Evolutionary conservation across 2,888 invertebrate species (phyloP).

Genomic region (Tetrapedia diversipes): DNA sequence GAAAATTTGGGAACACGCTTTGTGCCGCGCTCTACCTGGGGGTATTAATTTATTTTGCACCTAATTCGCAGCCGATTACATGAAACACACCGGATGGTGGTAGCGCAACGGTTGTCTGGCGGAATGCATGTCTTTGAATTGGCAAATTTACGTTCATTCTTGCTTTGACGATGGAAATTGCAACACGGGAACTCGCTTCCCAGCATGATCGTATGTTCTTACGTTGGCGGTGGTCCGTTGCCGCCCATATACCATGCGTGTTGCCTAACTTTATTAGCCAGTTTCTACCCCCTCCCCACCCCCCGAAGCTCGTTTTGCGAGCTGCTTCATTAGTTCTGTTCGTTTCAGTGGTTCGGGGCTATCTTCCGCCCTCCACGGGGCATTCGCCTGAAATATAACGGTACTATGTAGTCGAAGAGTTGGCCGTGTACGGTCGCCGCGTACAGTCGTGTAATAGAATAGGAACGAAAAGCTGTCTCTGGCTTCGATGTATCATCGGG

Average conservation of each 20-base stretch:
- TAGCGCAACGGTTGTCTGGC: no score
- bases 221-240: neutral
- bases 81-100: no score
- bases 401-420: slow-evolving; percentile 28
- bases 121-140: slow-evolving; percentile 9
- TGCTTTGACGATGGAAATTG: slow-evolving; percentile 44
- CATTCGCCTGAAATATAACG: slow-evolving; percentile 42
- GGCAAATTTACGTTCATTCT: slow-evolving; percentile 38
- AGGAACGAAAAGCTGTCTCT: slow-evolving; percentile 28
- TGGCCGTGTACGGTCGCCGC: slow-evolving; percentile 22
- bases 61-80: neutral
- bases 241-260: slow-evolving; percentile 9
- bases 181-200: slow-evolving; percentile 45
- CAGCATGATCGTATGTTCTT: slow-evolving; percentile 34
- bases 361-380: slow-evolving; percentile 32
- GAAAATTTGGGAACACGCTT: no score
- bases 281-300: no score
- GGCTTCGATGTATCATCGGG: slow-evolving; percentile 16
- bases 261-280: slow-evolving; percentile 48
- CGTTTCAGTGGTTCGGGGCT: slow-evolving; percentile 48
- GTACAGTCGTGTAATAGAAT: slow-evolving; percentile 25
- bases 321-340: slow-evolving; percentile 58
- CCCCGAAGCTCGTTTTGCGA: slow-evolving; percentile 47
- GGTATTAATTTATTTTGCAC: neutral
- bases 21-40: no score